Percentiles rank a stretch among this genome's conserved stretches.
Conservation (phyloP, 2,113 vertebrate species). For the Dolichallabes microphthalmus region DNA sequence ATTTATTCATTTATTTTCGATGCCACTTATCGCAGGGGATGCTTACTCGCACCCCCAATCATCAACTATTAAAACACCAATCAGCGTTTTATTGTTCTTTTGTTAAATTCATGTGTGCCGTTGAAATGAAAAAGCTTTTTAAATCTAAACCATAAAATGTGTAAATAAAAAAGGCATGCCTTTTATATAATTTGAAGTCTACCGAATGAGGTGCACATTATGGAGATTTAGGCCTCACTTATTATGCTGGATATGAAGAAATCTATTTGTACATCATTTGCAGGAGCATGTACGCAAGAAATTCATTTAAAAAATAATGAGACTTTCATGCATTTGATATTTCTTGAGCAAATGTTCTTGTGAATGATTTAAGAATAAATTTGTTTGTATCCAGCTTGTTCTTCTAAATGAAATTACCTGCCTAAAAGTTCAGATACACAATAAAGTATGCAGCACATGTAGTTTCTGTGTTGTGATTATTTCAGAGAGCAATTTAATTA, state of each 20-base stretch:
- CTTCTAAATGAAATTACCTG: background rate
- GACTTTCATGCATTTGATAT: background rate
- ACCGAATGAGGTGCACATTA: background rate
- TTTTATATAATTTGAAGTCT: background rate
- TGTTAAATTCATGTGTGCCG: background rate
- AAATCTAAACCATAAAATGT: background rate
- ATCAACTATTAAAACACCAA: no score
- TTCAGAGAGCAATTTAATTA: background rate
- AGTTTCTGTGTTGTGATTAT: background rate
- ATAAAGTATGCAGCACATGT: background rate
- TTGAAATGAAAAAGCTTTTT: background rate
- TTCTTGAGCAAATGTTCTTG: background rate
- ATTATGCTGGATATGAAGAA: background rate
- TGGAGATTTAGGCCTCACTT: background rate
- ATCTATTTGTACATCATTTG: background rate
- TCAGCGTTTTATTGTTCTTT: background rate
- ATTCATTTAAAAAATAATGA: no score
- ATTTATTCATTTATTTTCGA: background rate
- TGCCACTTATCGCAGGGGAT: no score
- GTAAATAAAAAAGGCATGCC: background rate
- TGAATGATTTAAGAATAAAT: background rate
- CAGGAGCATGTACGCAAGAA: background rate
- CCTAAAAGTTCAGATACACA: slow-evolving; percentile 38
- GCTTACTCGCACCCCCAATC: no score
- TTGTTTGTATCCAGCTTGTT: background rate